Conservation (phyloP, 2,113 vertebrate genomes). For the Notothenia rossii region DNA sequence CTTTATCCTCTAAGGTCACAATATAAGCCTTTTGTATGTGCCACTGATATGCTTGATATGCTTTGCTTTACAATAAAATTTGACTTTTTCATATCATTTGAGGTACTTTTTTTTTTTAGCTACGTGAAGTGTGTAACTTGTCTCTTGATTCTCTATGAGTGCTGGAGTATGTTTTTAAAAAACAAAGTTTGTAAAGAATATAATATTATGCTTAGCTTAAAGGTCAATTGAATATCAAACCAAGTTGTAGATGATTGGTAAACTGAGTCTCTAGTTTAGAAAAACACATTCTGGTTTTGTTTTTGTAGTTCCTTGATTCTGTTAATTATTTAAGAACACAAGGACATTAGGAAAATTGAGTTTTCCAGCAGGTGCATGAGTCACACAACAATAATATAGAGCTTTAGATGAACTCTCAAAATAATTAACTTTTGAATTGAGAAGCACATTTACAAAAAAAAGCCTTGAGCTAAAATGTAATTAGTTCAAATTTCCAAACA, state of each 20-base stretch:
- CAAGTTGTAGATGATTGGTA: conserved; percentile 2
- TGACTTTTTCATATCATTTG: not conserved
- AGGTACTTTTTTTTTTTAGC: not conserved
- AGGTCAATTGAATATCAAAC: conserved; percentile 11
- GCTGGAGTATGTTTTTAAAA: not conserved
- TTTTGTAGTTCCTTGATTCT: not conserved
- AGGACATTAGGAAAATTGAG: not conserved
- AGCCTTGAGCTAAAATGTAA: conserved; percentile 63
- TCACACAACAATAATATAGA: conserved; percentile 11
- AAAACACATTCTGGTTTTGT: not conserved
- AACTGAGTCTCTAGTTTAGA: not conserved
- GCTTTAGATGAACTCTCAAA: conserved; percentile 22
- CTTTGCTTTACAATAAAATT: conserved; percentile 1
- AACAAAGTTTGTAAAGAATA: not conserved
- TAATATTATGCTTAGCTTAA: not conserved
- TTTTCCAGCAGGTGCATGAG: conserved; percentile 48
- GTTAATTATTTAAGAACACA: not conserved
- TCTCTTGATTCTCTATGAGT: not conserved
- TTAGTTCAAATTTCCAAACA: conserved; percentile 62
- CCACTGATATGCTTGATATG: conserved; percentile 1
- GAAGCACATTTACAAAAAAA: conserved; percentile 19
- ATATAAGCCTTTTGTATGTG: not conserved
- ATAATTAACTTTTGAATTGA: conserved; percentile 58
- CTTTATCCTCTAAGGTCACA: not conserved
- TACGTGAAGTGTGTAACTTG: not conserved